A percentile compares a stretch with the other conserved stretches of the same genome.
phyloP scores from a whole-genome alignment of 2,797 vertebrate species.

The Alectoris magna region DNA sequence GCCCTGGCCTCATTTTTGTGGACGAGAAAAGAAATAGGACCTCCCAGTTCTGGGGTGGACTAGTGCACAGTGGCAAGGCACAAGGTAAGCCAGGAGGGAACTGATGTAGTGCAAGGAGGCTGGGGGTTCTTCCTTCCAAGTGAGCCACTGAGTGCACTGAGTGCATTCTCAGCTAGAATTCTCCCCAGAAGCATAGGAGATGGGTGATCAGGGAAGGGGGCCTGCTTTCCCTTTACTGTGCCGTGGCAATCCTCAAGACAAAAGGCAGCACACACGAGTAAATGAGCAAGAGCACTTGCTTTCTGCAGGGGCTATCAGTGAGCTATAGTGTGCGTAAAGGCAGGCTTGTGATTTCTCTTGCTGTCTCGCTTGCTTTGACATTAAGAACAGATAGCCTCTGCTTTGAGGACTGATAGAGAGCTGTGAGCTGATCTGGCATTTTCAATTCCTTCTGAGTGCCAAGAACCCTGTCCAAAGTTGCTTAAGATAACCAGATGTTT shows the following conservation, averaged over 20 bases:
- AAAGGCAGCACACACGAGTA: neutral
- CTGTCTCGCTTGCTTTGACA: constrained; percentile 35
- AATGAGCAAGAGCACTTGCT: neutral
- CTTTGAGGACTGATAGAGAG: constrained; percentile 40
- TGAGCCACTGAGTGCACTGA: neutral
- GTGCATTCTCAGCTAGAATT: neutral
- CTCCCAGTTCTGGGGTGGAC: neutral
- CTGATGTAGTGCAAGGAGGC: neutral
- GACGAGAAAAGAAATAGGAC: neutral
- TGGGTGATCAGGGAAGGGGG: neutral
- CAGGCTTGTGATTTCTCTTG: neutral
- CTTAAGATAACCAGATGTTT: constrained; percentile 67
- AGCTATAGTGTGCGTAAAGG: neutral
- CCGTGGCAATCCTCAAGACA: neutral
- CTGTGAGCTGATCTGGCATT: constrained; percentile 48
- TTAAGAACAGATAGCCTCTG: constrained; percentile 46
- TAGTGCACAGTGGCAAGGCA: fast-evolving
- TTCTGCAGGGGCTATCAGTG: neutral
- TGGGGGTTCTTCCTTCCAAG: neutral
- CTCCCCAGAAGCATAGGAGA: neutral
- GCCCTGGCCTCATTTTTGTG: neutral
- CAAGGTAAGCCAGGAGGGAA: neutral
- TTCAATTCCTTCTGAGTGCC: constrained; percentile 18
- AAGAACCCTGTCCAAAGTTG: constrained; percentile 37
- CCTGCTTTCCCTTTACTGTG: neutral